These are phyloP conservation scores for Acronicta psi DNA, from an alignment of 2,888 invertebrate genomes.

Conservation along the genomic window DNA sequence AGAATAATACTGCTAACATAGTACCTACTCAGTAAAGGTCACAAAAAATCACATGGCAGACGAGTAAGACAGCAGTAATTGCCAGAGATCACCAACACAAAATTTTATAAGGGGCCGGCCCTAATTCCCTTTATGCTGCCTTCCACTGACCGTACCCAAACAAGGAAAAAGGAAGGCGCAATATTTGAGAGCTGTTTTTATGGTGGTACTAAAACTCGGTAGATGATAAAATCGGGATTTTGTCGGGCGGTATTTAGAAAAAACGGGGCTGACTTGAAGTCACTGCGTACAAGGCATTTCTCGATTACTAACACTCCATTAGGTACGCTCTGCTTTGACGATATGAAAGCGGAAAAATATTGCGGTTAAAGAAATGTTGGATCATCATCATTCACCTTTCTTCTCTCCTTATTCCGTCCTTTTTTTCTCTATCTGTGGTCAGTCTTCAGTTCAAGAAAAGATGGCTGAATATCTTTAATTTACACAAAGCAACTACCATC, in stretches of 20 bases:
- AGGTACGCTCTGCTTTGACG: constrained; percentile 15
- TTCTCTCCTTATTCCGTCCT: no score
- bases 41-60: constrained; percentile 20
- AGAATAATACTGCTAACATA: neutral
- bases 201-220: constrained; percentile 26
- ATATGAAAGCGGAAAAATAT: constrained; percentile 18
- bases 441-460: no score
- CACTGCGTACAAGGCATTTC: constrained; percentile 37
- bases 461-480: no score
- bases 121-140: constrained; percentile 25
- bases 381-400: no score
- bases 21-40: no score
- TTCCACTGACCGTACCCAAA: constrained; percentile 42
- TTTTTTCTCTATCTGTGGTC: no score
- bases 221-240: constrained; percentile 32
- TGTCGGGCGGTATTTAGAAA: constrained; percentile 34
- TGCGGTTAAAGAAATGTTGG: no score
- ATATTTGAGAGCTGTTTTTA: constrained; percentile 39
- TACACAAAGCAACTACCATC: no score
- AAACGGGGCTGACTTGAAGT: constrained; percentile 9
- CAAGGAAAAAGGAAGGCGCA: constrained; percentile 24
- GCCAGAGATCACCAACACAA: constrained; percentile 2
- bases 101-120: constrained; percentile 23
- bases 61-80: constrained; percentile 42
- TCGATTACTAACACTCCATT: constrained; percentile 43